Evolutionary conservation across 2,113 vertebrate species (phyloP), one percentile per base, ranked within the genome.

Genomic region (Polyodon spathula): DNA sequence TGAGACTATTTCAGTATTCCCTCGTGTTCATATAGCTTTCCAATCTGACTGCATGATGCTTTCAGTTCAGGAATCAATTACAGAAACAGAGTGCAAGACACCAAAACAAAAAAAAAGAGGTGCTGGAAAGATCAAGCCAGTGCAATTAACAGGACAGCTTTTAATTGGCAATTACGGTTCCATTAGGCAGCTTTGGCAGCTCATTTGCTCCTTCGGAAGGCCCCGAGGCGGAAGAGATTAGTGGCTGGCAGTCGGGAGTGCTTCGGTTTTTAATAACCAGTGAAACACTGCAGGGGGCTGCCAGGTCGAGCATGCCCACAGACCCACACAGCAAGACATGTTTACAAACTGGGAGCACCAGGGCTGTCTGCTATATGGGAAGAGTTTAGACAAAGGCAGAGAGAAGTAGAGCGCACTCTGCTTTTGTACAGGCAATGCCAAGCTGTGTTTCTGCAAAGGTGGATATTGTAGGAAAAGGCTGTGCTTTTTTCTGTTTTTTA

Each of bases 151-250:
- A 60, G 77, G 69, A 72, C 66, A 70, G 73, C 61, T 75, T 80
- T 78, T 77, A 83, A 83, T 80, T 78, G 78, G 63, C 75, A 76
- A 77, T 81, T 80, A 73, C 71, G 71, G 65, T 77, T 73, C 75
- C 77, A 77, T 77, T 78, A 74, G 50, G 65, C 54, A 70, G 56
- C 62, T 50, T 70, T 75, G 76, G 72, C 75, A 79, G 73, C 75
- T 77, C 68, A 68, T 73, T 78, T 73, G 63, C 72, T 72, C 66
- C 72, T 63, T 69, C 73, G 69, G 62, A 58, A 71, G 58, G 65
- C 71, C 72, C 63, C 58, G 69, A 51, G 70, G 75, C 71, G 68
- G 60, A 58, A 68, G 71, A 76, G 71, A 75, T 72, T 62, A 63
- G 71, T 73, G 66, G 63, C 41, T 70, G 62, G 64, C 61, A 66